Evolutionary conservation across 2,888 invertebrate genomes (phyloP), one percentile per base, ranked within the genome.

Genomic region (Pheosia tremula): DNA sequence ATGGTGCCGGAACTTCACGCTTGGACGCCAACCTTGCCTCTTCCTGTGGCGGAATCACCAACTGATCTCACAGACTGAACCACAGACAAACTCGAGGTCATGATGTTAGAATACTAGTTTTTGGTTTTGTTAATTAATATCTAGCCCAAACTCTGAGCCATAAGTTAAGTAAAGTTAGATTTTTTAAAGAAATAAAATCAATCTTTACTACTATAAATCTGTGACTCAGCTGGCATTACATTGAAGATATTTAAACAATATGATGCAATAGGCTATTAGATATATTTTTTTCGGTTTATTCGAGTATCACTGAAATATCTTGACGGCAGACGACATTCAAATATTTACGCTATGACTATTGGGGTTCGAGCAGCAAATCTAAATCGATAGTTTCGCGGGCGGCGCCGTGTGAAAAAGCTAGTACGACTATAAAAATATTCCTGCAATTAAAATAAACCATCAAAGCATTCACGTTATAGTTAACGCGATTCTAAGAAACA

Each of bases 21-120:
- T 88, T 88, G 89, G 84, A 72, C 82, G 90, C 91, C 89, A 91
- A 88, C 91, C 90, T 91, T 92, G 91, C 89, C 88, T 86, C 86
- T 89, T 91, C 91, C 89, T 91, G 90, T 81, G 75, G 71, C 79
- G 79, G 76, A 77, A 80, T 68, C 76, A 77, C 74, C 70, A 71
- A 75, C 75, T 78, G 76, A 77, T 79, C 79, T 74, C 72, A 77
- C 74, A 66, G 68, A 74, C 72, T 74, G 74, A 69, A 66, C 71
- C 66, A 73, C 63, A 66, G 53, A 53, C 53, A 10, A 53, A 39
- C 39, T n/a, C 38, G 38, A 55, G n/a, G n/a, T 39, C 38, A 55
- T 13, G 7, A 13, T 39, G n/a, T 13, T 39, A 7, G 37, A 39
- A n/a, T n/a, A 45, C 8, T 10, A 0, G 4, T 47, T n/a, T n/a